Evolutionary conservation across 2,888 invertebrate genomes (phyloP).

Genomic region (Pimpla rufipes): DNA sequence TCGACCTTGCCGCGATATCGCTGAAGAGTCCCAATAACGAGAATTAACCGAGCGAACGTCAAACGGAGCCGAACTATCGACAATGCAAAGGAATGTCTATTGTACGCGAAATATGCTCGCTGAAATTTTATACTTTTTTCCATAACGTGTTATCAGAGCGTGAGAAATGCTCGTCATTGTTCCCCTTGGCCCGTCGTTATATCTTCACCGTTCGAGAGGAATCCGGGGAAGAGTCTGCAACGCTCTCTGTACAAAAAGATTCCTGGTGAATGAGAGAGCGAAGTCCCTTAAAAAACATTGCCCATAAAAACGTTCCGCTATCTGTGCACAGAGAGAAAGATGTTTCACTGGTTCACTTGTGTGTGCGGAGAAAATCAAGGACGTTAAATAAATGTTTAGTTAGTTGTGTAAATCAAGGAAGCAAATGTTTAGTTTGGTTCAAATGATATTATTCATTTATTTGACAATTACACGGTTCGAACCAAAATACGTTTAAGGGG

Average conservation of each 20-base stretch:
- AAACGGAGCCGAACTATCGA: neutral
- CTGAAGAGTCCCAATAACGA: no score
- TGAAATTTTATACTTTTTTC: neutral
- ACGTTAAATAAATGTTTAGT: no score
- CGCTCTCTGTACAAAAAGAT: neutral
- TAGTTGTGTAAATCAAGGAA: no score
- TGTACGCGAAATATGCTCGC: neutral
- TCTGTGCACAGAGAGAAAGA: no score
- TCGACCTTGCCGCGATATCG: neutral
- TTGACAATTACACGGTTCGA: no score
- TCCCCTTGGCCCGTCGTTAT: neutral
- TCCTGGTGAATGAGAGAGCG: neutral
- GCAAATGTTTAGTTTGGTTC: no score
- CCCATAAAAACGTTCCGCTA: neutral
- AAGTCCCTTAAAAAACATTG: neutral
- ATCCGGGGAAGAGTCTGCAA: neutral
- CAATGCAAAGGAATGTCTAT: neutral
- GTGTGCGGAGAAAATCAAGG: no score
- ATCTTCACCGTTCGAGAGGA: neutral
- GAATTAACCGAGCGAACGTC: neutral
- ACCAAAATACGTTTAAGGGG: no score
- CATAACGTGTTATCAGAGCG: neutral
- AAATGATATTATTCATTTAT: no score
- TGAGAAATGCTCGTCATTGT: neutral
- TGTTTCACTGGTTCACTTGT: no score